Base-by-base conservation (phyloP, 2,888 invertebrate genomes). In the Phasia obesa region DNA sequence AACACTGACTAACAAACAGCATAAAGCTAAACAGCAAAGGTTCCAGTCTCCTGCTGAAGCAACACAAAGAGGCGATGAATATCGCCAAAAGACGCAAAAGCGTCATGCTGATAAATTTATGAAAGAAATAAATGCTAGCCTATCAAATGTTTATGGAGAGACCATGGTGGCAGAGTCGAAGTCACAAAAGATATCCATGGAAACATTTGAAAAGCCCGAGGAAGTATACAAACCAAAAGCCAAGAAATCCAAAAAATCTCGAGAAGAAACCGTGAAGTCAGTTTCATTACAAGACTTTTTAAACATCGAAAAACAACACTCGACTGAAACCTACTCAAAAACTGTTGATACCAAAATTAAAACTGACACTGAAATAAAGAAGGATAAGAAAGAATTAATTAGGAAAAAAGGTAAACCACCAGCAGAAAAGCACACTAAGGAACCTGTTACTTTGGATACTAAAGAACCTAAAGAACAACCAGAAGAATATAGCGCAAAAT, bases 41-140 rank as follows among this genome's bases (percentile, higher is more conserved):
- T 86, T 86, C n/a, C 90, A 87, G 86, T 88, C 90, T 87, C 88
- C 89, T 84, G 87, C 88, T 85, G 86, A 88, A 88, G 87, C 88
- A 82, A 79, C 86, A 70, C 81, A 85, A 82, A 87, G 78, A 84
- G 82, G 88, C 87, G 88, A 89, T 70, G 87, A 87, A 75, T 67
- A 44, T 51, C 57, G 38, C 25, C 81, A 42, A 2, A 73, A 69
- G 59, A 59, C 47, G 62, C 76, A 47, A 57, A 73, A 35, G 74
- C 74, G 64, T 44, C 75, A 62, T 9, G 62, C 55, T 47, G 69
- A 79, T 15, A 81, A 65, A 67, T 42, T 57, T 64, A 69, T 74
- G 70, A 74, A 79, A 81, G 77, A 80, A 75, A 81, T 76, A 55
- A 70, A 59, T 4, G 65, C 70, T 17, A 71, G 44, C 55, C 42